Base-by-base conservation (phyloP, 2,797 vertebrate genomes). In the Hylomyscus alleni region DNA sequence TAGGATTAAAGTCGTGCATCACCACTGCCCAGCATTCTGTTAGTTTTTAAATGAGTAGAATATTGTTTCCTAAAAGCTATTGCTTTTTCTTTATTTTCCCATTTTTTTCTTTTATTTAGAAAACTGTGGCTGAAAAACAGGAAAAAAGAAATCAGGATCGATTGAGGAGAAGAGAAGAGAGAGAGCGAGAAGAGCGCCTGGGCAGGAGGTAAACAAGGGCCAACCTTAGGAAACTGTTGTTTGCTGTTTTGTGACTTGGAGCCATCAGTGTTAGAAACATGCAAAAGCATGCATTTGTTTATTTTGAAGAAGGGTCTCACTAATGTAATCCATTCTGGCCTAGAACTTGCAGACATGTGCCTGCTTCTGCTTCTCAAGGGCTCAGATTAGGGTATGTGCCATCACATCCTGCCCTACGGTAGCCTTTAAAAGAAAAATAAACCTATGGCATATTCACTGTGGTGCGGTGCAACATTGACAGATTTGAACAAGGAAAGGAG, bases 91-190 rank as follows among this genome's bases (percentile, higher is more conserved):
- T 91, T 3, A 31, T 86, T 85, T 85, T 85, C 9, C 11, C 7
- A 56, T 88, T 85, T 91, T 89, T 91, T 83, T 92, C 54, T 69
- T 80, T 92, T 89, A 52, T 89, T 93, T 98, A 99, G 99, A 99
- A 99, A 99, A 99, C 99, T 1, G 99, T 99, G 89, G 99, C 99
- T 37, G 99, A 99, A 94, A 99, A 99, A 98, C 99, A 99, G 97
- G 99, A 99, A 98, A 99, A 99, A 97, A 99, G 99, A 95, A 99
- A 99, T 98, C 99, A 99, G 98, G 99, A 99, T 96, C 99, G 99
- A 76, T 97, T 99, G 98, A 99, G 99, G 98, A 99, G 99, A 97
- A 98, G 99, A 97, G 99, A 99, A 98, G 99, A 99, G 97, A 98
- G 99, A 50, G 99, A 99, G 96, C 99, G 99, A 77, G 99, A 99